Evolutionary conservation across 2,113 vertebrate genomes (phyloP), one percentile per base, ranked within the genome.

Genomic region (Colistium nudipinnis): DNA sequence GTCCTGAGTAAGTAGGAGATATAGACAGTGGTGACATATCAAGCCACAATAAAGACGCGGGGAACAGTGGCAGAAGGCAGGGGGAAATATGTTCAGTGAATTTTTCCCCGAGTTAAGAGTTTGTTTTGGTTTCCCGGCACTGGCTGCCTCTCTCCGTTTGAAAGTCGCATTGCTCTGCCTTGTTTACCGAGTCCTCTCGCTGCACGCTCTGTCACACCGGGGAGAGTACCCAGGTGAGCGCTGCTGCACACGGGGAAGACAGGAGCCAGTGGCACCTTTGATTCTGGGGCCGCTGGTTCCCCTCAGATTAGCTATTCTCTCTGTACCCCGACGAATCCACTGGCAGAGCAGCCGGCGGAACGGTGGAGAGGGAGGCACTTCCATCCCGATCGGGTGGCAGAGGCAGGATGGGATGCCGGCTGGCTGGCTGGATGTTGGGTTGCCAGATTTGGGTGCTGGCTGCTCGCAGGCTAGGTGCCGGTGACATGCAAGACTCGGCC

Each of bases 21-120:
- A 90, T 90, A 92, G 91, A 88, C 90, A 90, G 86, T 91, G 90
- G 90, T 94, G 93, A 93, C 93, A 93, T 93, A 93, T 93, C 91
- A 92, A 93, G 91, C 88, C 79, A 92, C 90, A 92, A 92, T 93
- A 92, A 92, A 93, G 91, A 92, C 89, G 84, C 88, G 64, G 79
- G 91, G 88, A 90, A 89, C 84, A 89, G 89, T 84, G 72, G 85
- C n/a, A 78, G 84, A 84, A 88, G 83, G 86, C 69, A 81, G 59
- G 80, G 84, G 87, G 86, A 84, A 86, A 85, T n/a, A 83, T 65
- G 83, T 74, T 87, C 80, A 82, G 85, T 89, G 89, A 89, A 89
- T 86, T 86, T 90, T 86, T 86, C 90, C 80, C 84, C 12, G 85
- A 90, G 89, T 90, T 90, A 89, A 92, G 91, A 90, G 90, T 92